Evolutionary conservation across 2,797 vertebrate species (phyloP).

Genomic region (Crax fasciolata): DNA sequence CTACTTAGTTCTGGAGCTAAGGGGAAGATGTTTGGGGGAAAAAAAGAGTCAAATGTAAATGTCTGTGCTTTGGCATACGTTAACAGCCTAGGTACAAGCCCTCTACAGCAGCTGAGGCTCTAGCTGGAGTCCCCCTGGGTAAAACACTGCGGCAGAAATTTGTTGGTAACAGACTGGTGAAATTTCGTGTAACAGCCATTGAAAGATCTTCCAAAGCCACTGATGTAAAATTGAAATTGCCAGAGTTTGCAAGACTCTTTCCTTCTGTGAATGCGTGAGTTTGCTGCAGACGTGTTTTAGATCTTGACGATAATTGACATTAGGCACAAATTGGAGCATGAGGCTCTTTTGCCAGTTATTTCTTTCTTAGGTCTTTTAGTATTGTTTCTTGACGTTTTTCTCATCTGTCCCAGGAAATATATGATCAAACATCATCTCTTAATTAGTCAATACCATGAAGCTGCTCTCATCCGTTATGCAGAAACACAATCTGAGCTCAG

Average conservation of each 20-base stretch:
- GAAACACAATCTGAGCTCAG: slow-evolving; percentile 70
- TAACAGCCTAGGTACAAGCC: not conserved
- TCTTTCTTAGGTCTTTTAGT: not conserved
- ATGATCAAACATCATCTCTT: slow-evolving; percentile 36
- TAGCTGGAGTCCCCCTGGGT: not conserved
- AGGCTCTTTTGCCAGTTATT: not conserved
- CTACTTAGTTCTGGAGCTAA: not conserved
- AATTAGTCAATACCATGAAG: slow-evolving; percentile 35
- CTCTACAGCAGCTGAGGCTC: not conserved
- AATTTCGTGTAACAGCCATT: not conserved
- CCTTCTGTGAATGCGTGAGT: not conserved
- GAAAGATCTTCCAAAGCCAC: not conserved
- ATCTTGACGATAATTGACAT: not conserved
- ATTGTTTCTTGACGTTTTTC: not conserved
- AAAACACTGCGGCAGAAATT: not conserved
- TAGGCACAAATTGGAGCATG: not conserved
- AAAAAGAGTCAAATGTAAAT: not conserved
- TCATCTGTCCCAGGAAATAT: slow-evolving; percentile 15
- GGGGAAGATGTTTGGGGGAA: not conserved
- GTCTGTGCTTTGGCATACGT: not conserved
- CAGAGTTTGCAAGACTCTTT: not conserved
- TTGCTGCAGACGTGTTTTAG: not conserved
- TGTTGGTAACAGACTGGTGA: accelerated
- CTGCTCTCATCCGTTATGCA: slow-evolving; percentile 56
- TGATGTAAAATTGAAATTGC: not conserved